A percentile compares a stretch with the other conserved stretches of the same genome.
These are phyloP conservation scores for Gymnarchus niloticus DNA, from an alignment of 2,113 vertebrate genomes.

Conservation along the genomic window DNA sequence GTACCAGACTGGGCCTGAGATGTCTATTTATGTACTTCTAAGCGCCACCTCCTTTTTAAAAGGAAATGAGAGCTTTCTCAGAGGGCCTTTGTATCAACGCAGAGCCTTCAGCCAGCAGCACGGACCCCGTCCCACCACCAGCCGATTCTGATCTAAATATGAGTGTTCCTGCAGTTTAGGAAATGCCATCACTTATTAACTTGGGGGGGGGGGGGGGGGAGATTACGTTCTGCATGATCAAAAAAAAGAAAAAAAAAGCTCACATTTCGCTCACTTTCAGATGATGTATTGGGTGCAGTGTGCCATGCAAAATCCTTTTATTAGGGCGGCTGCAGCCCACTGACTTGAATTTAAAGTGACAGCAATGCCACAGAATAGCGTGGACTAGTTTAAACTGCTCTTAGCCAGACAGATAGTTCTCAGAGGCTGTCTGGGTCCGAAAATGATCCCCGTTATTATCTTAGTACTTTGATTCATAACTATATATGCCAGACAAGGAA, in stretches of 20 bases:
- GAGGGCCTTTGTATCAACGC: slow-evolving; percentile 55
- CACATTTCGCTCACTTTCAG: slow-evolving; percentile 5
- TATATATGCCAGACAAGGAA: neutral
- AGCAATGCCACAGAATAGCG: neutral
- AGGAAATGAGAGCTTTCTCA: slow-evolving; percentile 39
- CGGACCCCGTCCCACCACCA: slow-evolving; percentile 35
- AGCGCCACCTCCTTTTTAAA: slow-evolving; percentile 64
- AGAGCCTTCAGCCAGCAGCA: slow-evolving; percentile 54
- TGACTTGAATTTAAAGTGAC: slow-evolving; percentile 27
- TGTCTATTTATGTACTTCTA: slow-evolving; percentile 57
- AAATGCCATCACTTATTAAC: slow-evolving; percentile 10
- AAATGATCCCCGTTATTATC: neutral
- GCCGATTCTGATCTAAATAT: slow-evolving; percentile 30
- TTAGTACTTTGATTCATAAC: neutral
- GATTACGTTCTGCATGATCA: neutral
- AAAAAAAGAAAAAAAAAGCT: neutral
- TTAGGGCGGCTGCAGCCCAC: neutral
- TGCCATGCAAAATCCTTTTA: slow-evolving; percentile 12
- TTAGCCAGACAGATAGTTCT: neutral
- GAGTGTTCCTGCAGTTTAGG: slow-evolving; percentile 19
- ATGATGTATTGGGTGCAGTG: slow-evolving; percentile 6
- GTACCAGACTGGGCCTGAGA: slow-evolving; percentile 56
- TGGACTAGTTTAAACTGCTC: slow-evolving; percentile 1
- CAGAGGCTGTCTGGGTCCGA: neutral
- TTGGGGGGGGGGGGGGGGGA: too few relatives aligned